A percentile compares a stretch with the other conserved stretches of the same genome.
Conservation (phyloP, 1,140 invertebrate species). For the Monochamus saltuarius region DNA sequence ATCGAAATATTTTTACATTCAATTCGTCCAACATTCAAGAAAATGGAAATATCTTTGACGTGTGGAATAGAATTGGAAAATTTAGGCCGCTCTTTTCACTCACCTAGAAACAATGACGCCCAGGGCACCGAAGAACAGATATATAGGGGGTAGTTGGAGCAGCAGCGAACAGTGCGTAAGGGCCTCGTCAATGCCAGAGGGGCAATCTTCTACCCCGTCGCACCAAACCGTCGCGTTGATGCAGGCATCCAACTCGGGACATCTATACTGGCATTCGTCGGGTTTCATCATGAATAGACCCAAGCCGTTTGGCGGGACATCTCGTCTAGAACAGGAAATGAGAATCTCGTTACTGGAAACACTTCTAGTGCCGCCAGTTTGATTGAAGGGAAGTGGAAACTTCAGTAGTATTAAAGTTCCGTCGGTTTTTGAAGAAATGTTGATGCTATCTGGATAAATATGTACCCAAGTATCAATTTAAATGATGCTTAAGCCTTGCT, state of each 20-base stretch:
- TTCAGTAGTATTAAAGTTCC: too few relatives aligned
- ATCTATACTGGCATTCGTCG: conserved; percentile 75
- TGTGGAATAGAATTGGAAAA: not conserved
- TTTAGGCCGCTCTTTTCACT: too few relatives aligned
- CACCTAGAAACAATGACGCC: conserved; percentile 40
- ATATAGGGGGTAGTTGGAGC: conserved; percentile 70
- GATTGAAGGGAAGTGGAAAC: too few relatives aligned
- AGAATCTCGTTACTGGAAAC: not conserved
- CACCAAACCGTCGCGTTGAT: conserved; percentile 88
- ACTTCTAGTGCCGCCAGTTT: too few relatives aligned
- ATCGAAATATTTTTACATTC: too few relatives aligned
- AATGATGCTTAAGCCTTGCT: too few relatives aligned
- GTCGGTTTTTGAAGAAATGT: too few relatives aligned
- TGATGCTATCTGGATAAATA: too few relatives aligned
- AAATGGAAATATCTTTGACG: too few relatives aligned
- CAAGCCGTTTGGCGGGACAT: conserved; percentile 46
- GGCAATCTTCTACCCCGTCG: conserved; percentile 81
- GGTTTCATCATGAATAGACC: conserved; percentile 59
- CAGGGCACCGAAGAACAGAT: conserved; percentile 60
- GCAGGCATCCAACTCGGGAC: conserved; percentile 84
- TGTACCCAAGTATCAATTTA: too few relatives aligned
- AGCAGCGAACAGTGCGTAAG: conserved; percentile 75
- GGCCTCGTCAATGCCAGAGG: conserved; percentile 84
- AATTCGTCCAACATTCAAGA: too few relatives aligned
- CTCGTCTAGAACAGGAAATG: conserved; percentile 35